Conservation (phyloP, 2,797 vertebrate species). For the Ibycter americanus region DNA sequence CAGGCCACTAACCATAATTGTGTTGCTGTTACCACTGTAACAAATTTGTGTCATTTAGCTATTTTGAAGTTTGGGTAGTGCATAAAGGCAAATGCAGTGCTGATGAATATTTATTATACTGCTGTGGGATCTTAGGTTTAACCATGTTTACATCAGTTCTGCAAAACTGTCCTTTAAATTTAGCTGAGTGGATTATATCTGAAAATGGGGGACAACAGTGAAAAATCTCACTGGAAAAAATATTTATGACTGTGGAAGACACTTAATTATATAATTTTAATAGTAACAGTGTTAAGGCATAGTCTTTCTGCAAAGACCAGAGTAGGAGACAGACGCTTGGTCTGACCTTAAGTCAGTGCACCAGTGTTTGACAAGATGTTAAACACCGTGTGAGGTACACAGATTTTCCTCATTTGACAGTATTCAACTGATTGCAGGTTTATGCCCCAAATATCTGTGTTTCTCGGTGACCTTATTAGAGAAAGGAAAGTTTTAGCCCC, state of each 20-base stretch:
- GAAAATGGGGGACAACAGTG: not conserved
- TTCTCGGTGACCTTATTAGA: slow-evolving; percentile 8
- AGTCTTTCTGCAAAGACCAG: not conserved
- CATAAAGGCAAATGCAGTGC: slow-evolving; percentile 33
- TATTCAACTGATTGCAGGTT: not conserved
- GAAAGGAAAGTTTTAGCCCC: not conserved
- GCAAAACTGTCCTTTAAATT: not conserved
- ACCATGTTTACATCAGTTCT: slow-evolving; percentile 20
- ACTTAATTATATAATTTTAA: not conserved
- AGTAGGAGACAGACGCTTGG: not conserved
- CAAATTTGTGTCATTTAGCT: slow-evolving; percentile 59
- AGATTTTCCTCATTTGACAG: not conserved
- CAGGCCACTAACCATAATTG: slow-evolving; percentile 69
- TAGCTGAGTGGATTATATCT: not conserved
- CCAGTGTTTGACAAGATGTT: not conserved
- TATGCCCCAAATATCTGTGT: not conserved
- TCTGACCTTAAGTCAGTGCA: not conserved
- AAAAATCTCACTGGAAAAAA: not conserved
- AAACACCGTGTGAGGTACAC: not conserved
- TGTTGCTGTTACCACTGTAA: slow-evolving; percentile 59
- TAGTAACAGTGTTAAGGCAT: not conserved
- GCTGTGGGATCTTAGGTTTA: slow-evolving; percentile 33
- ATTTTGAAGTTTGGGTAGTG: slow-evolving; percentile 57
- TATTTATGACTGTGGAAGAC: not conserved
- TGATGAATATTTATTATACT: slow-evolving; percentile 40